These are phyloP conservation scores for Petrolisthes manimaculis DNA, from an alignment of 2,888 invertebrate genomes.

Conservation along the genomic window DNA sequence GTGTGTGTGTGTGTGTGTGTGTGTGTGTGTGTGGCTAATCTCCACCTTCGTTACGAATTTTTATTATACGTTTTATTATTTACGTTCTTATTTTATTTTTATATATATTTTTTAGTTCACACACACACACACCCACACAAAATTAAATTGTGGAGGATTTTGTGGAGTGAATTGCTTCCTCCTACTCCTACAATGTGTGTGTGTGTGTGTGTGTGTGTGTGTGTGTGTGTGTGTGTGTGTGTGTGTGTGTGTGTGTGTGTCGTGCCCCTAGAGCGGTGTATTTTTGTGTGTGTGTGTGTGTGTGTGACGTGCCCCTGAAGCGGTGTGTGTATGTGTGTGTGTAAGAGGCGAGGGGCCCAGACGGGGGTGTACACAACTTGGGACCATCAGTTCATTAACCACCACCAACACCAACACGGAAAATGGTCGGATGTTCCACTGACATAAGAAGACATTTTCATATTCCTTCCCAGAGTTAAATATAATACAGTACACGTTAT, in stretches of 20 bases:
- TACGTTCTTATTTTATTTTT: not conserved
- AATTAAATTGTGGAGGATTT: no score
- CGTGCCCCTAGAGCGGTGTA: not conserved
- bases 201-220: constrained; percentile 8
- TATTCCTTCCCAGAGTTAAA: no score
- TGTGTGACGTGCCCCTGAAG: no score
- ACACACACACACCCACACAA: not conserved
- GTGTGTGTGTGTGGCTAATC: not conserved
- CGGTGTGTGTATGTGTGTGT: constrained; percentile 29
- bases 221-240: constrained; percentile 27
- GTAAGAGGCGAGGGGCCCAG: not conserved
- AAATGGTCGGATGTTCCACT: no score
- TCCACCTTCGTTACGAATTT: not conserved
- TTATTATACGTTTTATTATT: not conserved
- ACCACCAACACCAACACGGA: no score
- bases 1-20: constrained; percentile 24
- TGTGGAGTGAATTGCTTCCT: not conserved
- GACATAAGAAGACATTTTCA: no score
- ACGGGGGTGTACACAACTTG: no score
- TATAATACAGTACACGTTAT: no score
- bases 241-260: constrained; percentile 11
- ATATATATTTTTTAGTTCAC: no score
- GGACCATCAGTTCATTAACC: no score
- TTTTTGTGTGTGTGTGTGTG: constrained; percentile 25
- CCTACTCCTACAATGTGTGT: not conserved